A percentile compares a stretch with the other conserved stretches of the same genome.
phyloP scores from a whole-genome alignment of 2,797 vertebrate genomes.

The Clarias laeviceps region DNA sequence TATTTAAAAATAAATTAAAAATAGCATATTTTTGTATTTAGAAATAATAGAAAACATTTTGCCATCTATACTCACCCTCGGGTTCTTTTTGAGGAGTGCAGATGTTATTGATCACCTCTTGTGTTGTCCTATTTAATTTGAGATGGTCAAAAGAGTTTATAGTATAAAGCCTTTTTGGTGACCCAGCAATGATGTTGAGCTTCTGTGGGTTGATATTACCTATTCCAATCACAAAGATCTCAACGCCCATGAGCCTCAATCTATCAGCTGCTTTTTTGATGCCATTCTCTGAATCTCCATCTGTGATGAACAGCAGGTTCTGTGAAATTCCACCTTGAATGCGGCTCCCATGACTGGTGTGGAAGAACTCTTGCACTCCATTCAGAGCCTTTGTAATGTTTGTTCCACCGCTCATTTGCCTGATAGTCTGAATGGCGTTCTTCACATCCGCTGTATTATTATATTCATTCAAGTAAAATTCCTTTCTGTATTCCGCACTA shows the following conservation, averaged over 20 bases:
- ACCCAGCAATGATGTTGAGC: constrained; percentile 75
- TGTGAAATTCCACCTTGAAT: constrained; percentile 64
- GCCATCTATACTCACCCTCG: accelerated
- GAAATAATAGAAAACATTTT: background rate
- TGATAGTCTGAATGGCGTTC: constrained; percentile 62
- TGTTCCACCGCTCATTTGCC: constrained; percentile 60
- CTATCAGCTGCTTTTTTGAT: constrained; percentile 65
- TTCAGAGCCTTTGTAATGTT: constrained; percentile 71
- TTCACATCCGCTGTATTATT: constrained; percentile 48
- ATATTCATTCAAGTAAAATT: constrained; percentile 74
- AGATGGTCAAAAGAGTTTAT: constrained; percentile 67
- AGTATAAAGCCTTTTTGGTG: constrained; percentile 62
- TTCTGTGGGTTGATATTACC: constrained; percentile 68
- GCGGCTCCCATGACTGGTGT: constrained; percentile 68
- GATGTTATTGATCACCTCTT: constrained; percentile 63
- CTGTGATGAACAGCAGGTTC: constrained; percentile 82
- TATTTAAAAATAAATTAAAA: background rate
- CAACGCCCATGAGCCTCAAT: constrained; percentile 65
- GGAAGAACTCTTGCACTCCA: constrained; percentile 70
- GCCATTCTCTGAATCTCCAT: constrained; percentile 70
- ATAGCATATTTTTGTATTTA: background rate
- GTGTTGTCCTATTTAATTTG: constrained; percentile 60
- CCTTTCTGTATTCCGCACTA: constrained; percentile 62
- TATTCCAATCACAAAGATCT: constrained; percentile 78
- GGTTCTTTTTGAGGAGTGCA: constrained; percentile 51